These are phyloP conservation scores for Australoheros facetus DNA, from an alignment of 2,797 vertebrate species.

Conservation along the genomic window DNA sequence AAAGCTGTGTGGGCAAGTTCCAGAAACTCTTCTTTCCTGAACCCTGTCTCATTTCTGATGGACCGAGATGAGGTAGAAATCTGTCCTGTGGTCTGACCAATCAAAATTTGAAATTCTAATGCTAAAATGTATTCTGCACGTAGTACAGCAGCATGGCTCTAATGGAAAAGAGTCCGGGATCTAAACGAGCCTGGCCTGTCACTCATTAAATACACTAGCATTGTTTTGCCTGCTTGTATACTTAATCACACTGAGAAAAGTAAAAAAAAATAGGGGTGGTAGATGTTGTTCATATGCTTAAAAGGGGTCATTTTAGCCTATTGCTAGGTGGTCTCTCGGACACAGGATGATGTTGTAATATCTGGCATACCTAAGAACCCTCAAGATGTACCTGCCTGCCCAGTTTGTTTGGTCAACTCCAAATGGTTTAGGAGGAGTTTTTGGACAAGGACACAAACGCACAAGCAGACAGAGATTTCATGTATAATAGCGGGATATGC, in stretches of 20 bases:
- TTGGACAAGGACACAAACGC: neutral
- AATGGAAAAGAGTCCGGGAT: neutral
- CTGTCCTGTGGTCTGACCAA: neutral
- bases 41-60: rapidly evolving
- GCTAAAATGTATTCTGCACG: neutral
- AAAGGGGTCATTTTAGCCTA: neutral
- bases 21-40: neutral
- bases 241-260: too few relatives aligned
- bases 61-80: neutral
- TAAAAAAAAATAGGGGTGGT: neutral
- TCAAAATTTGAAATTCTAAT: neutral
- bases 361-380: too few relatives aligned
- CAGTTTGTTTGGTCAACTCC: neutral
- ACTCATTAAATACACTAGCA: too few relatives aligned
- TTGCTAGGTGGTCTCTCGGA: neutral
- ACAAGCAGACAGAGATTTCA: neutral
- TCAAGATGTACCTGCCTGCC: too few relatives aligned
- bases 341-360: neutral
- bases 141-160: neutral
- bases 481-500: neutral
- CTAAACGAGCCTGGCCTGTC: neutral
- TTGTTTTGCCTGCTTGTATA: too few relatives aligned
- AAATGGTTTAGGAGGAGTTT: neutral
- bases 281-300: neutral
- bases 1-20: neutral